Base-by-base conservation (phyloP, 2,113 vertebrate genomes). In the Pseudopipra pipra region DNA sequence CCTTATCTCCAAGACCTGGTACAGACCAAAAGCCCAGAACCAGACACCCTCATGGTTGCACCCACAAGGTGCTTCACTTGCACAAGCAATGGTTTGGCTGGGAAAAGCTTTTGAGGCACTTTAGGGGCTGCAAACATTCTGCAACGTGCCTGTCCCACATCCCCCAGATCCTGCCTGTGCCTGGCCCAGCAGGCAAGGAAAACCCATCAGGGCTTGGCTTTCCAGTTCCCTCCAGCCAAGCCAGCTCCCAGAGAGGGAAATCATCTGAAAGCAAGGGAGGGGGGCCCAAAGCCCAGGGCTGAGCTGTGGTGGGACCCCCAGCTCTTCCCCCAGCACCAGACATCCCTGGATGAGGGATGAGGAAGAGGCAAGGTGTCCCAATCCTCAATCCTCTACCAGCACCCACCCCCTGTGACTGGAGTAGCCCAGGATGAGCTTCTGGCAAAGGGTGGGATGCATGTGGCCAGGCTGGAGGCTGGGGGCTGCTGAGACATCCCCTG, bases 341-440 rank as follows among this genome's bases (percentile, higher is more conserved):
- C 21, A 51, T 17, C 71, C 31, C 41, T 8, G 0, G 16, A 14
- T 37, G 22, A 54, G 54, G 8, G 55, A 9, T 15, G 33, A 33
- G 11, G 18, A 8, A 24, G 30, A 51, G 22, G 15, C 0, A 8
- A 85, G 30, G 17, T 3, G 17, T 49, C 14, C 30, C 22, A 85
- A 30, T 7, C 65, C 66, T 2, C 0, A 0, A 16, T 27, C 43
- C n/a, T 46, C 37, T 17, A 14, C 21, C 14, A 52, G 39, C 1
- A 0, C 22, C 35, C 74, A 59, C 3, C 11, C 6, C 27, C 4
- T 1, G 56, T 41, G 5, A 52, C 33, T 1, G 0, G 2, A 1
- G 37, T 13, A 35, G 30, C 55, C 61, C 44, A 17, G 49, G 46
- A 12, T 1, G 3, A 75, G 25, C 8, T 12, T 4, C 28, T 35